Evolutionary conservation across 2,113 vertebrate species (phyloP).

Genomic region (Regulus satrapa): DNA sequence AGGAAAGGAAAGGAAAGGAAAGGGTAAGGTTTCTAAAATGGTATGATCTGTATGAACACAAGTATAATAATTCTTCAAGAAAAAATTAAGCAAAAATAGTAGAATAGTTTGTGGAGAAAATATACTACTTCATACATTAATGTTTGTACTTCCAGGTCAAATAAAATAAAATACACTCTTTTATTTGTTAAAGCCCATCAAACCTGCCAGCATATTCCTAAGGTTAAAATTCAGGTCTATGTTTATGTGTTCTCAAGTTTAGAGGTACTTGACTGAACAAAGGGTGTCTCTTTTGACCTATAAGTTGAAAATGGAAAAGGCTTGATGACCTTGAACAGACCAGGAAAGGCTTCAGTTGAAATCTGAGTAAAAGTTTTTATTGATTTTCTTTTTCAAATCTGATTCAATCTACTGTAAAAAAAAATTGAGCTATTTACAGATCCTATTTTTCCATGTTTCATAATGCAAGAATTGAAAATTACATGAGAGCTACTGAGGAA

Average conservation of each 20-base stretch:
- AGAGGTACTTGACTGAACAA: neutral
- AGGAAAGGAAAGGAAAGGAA: too few relatives aligned
- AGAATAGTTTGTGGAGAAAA: neutral
- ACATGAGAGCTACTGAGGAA: neutral
- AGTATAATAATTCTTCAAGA: neutral
- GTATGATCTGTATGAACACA: neutral
- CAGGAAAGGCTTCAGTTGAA: neutral
- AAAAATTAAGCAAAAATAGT: neutral
- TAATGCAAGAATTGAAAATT: neutral
- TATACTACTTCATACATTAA: neutral
- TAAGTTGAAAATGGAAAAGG: neutral
- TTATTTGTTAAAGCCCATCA: neutral
- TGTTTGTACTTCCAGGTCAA: neutral
- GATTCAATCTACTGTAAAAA: neutral
- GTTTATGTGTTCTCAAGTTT: neutral
- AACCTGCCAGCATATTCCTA: neutral
- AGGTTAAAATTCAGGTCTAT: neutral
- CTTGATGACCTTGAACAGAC: neutral
- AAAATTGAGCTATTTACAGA: neutral
- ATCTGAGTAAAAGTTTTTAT: neutral
- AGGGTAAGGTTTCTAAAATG: too few relatives aligned
- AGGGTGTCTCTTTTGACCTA: neutral
- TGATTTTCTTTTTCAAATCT: neutral
- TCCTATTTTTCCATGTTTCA: neutral
- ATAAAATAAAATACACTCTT: neutral